phyloP scores from a whole-genome alignment of 2,888 invertebrate genomes.

The Thera britannica region DNA sequence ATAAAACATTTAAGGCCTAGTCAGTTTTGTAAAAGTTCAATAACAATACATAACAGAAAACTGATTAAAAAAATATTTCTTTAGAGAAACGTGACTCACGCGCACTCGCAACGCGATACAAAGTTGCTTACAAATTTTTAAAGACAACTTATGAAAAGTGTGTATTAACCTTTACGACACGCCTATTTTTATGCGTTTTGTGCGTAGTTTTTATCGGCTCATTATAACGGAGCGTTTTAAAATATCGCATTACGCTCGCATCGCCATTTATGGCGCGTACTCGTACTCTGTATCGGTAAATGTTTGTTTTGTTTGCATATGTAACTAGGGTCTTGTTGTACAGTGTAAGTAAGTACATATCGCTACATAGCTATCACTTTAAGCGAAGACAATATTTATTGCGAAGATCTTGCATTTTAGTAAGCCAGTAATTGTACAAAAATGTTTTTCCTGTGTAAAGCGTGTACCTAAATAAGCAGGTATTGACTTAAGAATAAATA shows the following conservation, averaged over 20 bases:
- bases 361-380: neutral
- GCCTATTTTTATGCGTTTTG: slow-evolving; percentile 43
- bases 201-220: slow-evolving; percentile 39
- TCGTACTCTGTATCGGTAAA: slow-evolving; percentile 27
- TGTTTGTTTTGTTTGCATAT: slow-evolving; percentile 31
- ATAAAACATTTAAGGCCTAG: too few relatives aligned
- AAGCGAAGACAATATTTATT: neutral
- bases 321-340: neutral
- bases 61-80: too few relatives aligned
- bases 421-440: too few relatives aligned
- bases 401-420: neutral
- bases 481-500: too few relatives aligned
- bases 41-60: too few relatives aligned
- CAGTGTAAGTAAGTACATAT: too few relatives aligned
- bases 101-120: neutral
- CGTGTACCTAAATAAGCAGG: too few relatives aligned
- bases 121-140: neutral
- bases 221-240: slow-evolving; percentile 50
- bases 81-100: too few relatives aligned
- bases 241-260: slow-evolving; percentile 44
- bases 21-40: too few relatives aligned
- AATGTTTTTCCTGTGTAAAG: too few relatives aligned
- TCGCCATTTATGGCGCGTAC: slow-evolving; percentile 34
- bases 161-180: slow-evolving; percentile 22
- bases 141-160: slow-evolving; percentile 10